These are phyloP conservation scores for Caranx melampygus DNA, from an alignment of 2,113 vertebrate species.

Conservation along the genomic window DNA sequence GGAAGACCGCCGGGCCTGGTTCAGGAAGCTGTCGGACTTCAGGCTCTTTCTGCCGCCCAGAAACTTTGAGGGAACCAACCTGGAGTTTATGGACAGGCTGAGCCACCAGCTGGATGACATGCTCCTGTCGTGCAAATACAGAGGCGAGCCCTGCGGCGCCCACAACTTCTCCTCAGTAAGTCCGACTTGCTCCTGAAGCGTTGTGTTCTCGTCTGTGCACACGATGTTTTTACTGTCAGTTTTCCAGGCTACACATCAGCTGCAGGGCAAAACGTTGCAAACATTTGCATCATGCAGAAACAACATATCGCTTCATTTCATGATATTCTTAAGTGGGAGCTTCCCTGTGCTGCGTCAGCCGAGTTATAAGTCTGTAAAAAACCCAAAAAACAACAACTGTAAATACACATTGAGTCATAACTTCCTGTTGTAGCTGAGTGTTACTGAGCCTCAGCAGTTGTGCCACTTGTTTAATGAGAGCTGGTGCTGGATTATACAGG, in stretches of 20 bases:
- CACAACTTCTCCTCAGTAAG: conserved; percentile 99
- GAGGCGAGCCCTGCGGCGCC: conserved; percentile 93
- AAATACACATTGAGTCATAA: background rate
- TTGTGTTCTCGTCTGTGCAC: background rate
- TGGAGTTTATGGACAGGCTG: conserved; percentile 96
- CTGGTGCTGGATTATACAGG: background rate
- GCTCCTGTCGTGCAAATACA: conserved; percentile 98
- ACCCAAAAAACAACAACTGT: background rate
- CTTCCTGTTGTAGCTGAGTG: conserved; percentile 1
- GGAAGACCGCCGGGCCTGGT: conserved; percentile 92
- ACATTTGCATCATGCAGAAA: conserved; percentile 12
- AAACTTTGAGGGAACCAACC: conserved; percentile 96
- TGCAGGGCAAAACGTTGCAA: conserved; percentile 8
- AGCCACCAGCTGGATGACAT: conserved; percentile 98
- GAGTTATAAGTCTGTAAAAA: conserved; percentile 8
- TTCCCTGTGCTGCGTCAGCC: background rate
- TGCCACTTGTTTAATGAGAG: background rate
- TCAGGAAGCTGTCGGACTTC: conserved; percentile 96
- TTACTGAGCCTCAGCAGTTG: background rate
- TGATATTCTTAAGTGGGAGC: background rate
- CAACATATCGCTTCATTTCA: conserved; percentile 1
- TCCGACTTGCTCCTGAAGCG: conserved; percentile 53
- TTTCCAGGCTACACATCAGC: background rate
- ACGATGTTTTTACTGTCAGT: background rate
- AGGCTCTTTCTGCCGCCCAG: conserved; percentile 95